These are phyloP conservation scores for Aspidiotus rigidus DNA, from an alignment of 2,888 invertebrate genomes.

Conservation along the genomic window DNA sequence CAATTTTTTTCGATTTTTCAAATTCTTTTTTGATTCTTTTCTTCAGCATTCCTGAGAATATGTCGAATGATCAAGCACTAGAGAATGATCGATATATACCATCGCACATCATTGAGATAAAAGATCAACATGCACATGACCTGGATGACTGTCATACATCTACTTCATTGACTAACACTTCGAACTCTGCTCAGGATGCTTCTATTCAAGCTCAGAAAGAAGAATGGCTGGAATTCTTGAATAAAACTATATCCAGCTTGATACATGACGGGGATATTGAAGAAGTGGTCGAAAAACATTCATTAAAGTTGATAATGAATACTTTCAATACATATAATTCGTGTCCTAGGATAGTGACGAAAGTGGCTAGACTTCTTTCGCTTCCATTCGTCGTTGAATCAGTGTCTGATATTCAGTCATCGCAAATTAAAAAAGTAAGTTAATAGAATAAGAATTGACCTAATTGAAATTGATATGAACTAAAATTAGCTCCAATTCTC, in stretches of 20 bases:
- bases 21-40: background rate
- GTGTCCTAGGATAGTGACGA: slow-evolving; percentile 12
- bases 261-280: slow-evolving; percentile 17
- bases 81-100: too few species aligned
- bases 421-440: slow-evolving; percentile 13
- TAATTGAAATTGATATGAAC: background rate
- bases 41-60: background rate
- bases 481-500: background rate
- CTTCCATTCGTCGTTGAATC: slow-evolving; percentile 26
- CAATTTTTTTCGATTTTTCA: background rate
- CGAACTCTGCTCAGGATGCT: background rate
- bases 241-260: slow-evolving; percentile 15
- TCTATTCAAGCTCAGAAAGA: slow-evolving; percentile 16
- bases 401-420: slow-evolving; percentile 1
- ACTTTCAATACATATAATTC: slow-evolving; percentile 13
- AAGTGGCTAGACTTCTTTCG: slow-evolving; percentile 17
- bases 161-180: background rate
- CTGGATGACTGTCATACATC: background rate
- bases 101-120: background rate
- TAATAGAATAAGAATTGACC: background rate
- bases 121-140: background rate
- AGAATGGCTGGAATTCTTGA: slow-evolving; percentile 29
- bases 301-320: slow-evolving; percentile 19
- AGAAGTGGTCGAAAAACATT: slow-evolving; percentile 15
- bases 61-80: too few species aligned